Evolutionary conservation across 35 echinoderm and acorn worm species (phyloP), one percentile per base, ranked within the genome.

Genomic region (Patiria miniata): DNA sequence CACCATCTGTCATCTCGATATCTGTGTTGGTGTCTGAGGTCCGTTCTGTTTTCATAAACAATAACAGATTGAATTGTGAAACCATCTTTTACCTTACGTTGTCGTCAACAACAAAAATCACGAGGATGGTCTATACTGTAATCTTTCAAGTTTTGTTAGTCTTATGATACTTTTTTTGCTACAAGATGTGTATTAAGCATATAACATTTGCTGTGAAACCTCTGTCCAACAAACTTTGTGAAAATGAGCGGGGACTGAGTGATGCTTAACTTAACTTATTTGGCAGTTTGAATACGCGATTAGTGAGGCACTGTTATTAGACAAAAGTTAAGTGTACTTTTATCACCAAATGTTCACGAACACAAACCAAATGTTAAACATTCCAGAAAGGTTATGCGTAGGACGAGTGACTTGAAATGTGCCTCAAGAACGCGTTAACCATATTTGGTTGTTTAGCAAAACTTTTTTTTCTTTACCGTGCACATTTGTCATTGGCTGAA

Each of bases 1-100:
- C 57, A 33, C 88, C 88, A 73, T 90, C 88, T 18, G 5, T 56
- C 85, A 87, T 87, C 7, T 38, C 36, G 26, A 79, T 33, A 14
- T 36, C 76, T 53, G 50, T 77, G 21, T 69, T 56, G 18, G 36
- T 79, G 15, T 21, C 44, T 17, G 30, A 78, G 52, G 86, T 87
- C 3, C 36, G 40, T 26, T 33, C 86, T 87, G 42, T 33, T 54
- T 14, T 8, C 12, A 47, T 4, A 47, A 47, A 47, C 4, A 6
- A n/a, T n/a, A n/a, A n/a, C n/a, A n/a, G 23, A 7, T 9, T 6
- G 28, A 69, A 33, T 36, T n/a, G 22, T n/a, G n/a, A n/a, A n/a
- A n/a, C n/a, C n/a, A n/a, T n/a, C n/a, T n/a, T n/a, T n/a, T n/a
- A n/a, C n/a, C n/a, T n/a, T n/a, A n/a, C n/a, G n/a, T n/a, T n/a